Evolutionary conservation across 2,888 invertebrate species (phyloP), one percentile per base, ranked within the genome.

Genomic region (Philereme vetulata): DNA sequence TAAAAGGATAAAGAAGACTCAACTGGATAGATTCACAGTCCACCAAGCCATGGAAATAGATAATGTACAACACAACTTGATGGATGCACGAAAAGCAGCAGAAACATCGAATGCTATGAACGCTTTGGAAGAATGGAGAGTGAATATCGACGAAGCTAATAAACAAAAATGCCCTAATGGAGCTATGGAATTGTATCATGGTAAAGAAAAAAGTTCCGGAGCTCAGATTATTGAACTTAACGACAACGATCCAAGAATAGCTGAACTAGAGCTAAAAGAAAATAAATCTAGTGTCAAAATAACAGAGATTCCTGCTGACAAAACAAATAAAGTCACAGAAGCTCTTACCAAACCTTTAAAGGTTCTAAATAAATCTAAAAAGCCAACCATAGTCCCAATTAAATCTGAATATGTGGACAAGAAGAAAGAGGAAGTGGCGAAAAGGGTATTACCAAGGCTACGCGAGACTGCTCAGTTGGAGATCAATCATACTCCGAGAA

Each of bases 401-500:
- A 85, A 72, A 62, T 87, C 91, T 0, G 84, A 85, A 65, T 89
- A 84, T 63, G 81, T 88, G 33, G 83, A 85, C 7, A 84, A 78
- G 72, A 90, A 88, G 68, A 86, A 80, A 66, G 68, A 82, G 61
- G 86, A 85, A 69, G 72, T 76, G 11, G 77, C 84, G 1, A 84
- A 82, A 43, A 85, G 90, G 58, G 83, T 90, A 11, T 68, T 94
- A 53, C 95, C 95, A 4, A 85, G 87, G 60, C 90, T 94, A 8
- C 93, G 97, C 70, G 85, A 93, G 70, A 78, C 84, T 33, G 93
- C 93, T 5, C 91, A 90, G 43, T 92, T 97, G 53, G 90, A 93
- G 66, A 93, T 97, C 7, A 93, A 88, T 36, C 97, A 97, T 76
- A 96, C 97, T 0, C 94, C 94, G 7, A 91, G 97, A 56, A 93